These are phyloP conservation scores for Geotrupes spiniger DNA, from an alignment of 2,888 invertebrate genomes.

Conservation along the genomic window DNA sequence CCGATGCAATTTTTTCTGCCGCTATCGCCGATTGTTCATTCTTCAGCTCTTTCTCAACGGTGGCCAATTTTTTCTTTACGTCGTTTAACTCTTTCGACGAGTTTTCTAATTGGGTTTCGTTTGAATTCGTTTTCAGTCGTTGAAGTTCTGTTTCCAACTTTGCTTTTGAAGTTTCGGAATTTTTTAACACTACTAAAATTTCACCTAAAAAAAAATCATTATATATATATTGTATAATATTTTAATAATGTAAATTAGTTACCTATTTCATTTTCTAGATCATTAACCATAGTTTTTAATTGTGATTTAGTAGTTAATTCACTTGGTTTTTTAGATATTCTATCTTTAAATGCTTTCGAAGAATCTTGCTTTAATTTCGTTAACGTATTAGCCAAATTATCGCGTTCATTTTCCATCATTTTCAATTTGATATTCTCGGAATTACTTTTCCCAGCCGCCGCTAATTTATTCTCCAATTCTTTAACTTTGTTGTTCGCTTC, in stretches of 20 bases:
- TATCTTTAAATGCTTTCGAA: slow-evolving; percentile 63
- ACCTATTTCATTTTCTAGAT: slow-evolving; percentile 85
- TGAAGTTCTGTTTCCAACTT: slow-evolving; percentile 52
- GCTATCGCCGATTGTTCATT: slow-evolving; percentile 55
- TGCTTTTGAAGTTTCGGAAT: slow-evolving; percentile 54
- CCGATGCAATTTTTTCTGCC: slow-evolving; percentile 55
- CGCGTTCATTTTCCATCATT: slow-evolving; percentile 62
- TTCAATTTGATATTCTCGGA: slow-evolving; percentile 48
- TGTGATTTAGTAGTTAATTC: slow-evolving; percentile 71
- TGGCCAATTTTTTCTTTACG: slow-evolving; percentile 53
- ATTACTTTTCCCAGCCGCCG: too few relatives aligned
- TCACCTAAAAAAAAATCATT: slow-evolving; percentile 50
- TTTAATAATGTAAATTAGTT: slow-evolving; percentile 34
- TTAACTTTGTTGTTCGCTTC: slow-evolving; percentile 59
- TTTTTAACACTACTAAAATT: slow-evolving; percentile 60
- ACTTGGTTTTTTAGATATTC: slow-evolving; percentile 70
- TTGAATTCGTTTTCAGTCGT: slow-evolving; percentile 27
- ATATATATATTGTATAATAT: too few relatives aligned
- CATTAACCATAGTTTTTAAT: slow-evolving; percentile 80
- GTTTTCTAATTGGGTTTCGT: slow-evolving; percentile 42
- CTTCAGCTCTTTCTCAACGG: slow-evolving; percentile 53
- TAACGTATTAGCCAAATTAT: slow-evolving; percentile 62
- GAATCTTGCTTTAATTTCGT: slow-evolving; percentile 66
- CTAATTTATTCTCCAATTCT: slow-evolving; percentile 51
- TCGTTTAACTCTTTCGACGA: slow-evolving; percentile 50